phyloP scores from a whole-genome alignment of 1,140 invertebrate genomes.

The Scaptodrosophila lebanonensis region DNA sequence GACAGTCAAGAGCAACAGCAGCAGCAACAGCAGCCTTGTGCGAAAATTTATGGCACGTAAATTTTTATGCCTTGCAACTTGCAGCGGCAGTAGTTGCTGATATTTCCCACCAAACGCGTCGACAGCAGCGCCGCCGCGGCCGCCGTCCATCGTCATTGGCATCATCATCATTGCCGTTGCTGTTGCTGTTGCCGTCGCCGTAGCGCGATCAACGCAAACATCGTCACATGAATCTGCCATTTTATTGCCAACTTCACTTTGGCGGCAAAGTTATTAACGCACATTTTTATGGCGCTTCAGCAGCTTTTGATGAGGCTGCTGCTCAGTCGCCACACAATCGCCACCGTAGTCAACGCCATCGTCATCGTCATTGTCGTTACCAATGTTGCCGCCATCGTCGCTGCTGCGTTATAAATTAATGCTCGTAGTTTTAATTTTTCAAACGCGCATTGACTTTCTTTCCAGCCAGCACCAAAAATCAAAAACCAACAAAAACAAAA shows the following conservation, averaged over 20 bases:
- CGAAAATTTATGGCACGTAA: conserved; percentile 72
- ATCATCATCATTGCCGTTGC: conserved; percentile 16
- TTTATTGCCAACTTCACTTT: conserved; percentile 73
- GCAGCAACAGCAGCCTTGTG: conserved; percentile 51
- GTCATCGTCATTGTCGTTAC: not conserved
- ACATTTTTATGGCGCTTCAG: conserved; percentile 67
- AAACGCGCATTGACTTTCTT: conserved; percentile 38
- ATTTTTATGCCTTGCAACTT: conserved; percentile 61
- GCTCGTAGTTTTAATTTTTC: conserved; percentile 17
- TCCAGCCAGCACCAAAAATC: conserved; percentile 12
- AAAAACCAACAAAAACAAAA: too few species aligned
- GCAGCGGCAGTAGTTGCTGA: conserved; percentile 33
- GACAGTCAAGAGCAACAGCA: too few species aligned
- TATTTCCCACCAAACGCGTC: conserved; percentile 69
- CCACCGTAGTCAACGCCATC: not conserved
- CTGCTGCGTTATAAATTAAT: conserved; percentile 49
- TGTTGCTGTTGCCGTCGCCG: conserved; percentile 17
- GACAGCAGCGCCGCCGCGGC: conserved; percentile 57
- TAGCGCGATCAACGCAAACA: conserved; percentile 9
- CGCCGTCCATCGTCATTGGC: conserved; percentile 18
- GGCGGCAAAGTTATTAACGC: conserved; percentile 75
- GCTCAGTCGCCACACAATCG: not conserved
- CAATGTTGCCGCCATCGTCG: conserved; percentile 6
- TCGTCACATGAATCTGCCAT: conserved; percentile 75
- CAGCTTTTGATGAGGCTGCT: conserved; percentile 37